Base-by-base conservation (phyloP, 2,888 invertebrate genomes). In the Aleiodes leptofemur region DNA sequence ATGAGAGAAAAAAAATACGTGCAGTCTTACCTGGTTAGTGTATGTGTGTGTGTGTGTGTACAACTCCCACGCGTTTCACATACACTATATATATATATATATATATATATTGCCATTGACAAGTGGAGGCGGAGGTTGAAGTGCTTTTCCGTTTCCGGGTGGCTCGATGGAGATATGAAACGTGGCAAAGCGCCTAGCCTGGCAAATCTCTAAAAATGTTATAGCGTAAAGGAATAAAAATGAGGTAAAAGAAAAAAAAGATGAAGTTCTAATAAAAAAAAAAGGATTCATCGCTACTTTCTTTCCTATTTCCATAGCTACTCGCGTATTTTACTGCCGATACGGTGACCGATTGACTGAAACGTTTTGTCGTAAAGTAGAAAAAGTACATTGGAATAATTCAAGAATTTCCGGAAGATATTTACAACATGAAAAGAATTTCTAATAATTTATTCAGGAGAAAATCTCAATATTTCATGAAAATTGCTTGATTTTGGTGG, bases 101-200 rank as follows among this genome's bases (percentile, higher is more conserved):
- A 55, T 56, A 31, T 69, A 69, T 43, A 55, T 56, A 34, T 72
- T 72, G 50, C 43, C 72, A 72, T 64, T 72, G 64, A 72, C 64
- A 51, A 72, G 64, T 64, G 64, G 16, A 64, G 64, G 64, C 64
- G 64, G 64, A 55, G 72, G 38, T 66, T 43, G 66, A 64, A 43
- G 64, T 64, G 55, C 72, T 64, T 72, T 66, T 72, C 66, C 72
- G 72, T 66, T 72, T 72, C 72, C 72, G 72, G 64, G 55, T 72
- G 64, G 23, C 55, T 64, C 48, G 64, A 16, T 23, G 8, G 11
- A 48, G 64, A 64, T 64, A 48, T 64, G 48, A 48, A 64, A 61
- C 4, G 38, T 38, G 38, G 38, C 38, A 38, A 64, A 23, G 38
- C 69, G 34, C 11, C 57, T 53, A 16, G 43, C 11, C 53, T 69